Evolutionary conservation across 2,797 vertebrate genomes (phyloP).

Genomic region (Cyprinodon diabolis): DNA sequence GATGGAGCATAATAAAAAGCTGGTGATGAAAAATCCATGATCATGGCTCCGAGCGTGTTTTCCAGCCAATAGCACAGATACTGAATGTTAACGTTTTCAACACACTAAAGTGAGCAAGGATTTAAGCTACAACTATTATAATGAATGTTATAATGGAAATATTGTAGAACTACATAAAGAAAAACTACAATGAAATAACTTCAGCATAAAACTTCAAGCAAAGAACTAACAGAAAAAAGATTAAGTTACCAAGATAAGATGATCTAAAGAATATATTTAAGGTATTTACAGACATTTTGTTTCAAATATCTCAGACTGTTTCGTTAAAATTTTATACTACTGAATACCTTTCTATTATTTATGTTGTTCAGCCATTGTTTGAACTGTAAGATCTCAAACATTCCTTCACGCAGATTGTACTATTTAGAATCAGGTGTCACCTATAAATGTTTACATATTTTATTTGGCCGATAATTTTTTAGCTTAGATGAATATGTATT

Average conservation of each 20-base stretch:
- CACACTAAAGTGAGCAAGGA: neutral
- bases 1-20: constrained; percentile 10
- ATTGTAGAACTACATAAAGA: neutral
- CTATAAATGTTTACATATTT: too few relatives aligned
- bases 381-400: neutral
- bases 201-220: too few relatives aligned
- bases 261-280: neutral
- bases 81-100: neutral
- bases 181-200: neutral
- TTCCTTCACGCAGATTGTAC: neutral
- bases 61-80: neutral
- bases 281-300: neutral
- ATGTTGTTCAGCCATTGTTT: constrained; percentile 3
- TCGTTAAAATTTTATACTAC: too few relatives aligned
- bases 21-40: constrained; percentile 27
- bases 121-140: neutral
- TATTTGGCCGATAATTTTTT: too few relatives aligned
- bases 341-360: neutral
- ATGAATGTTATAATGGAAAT: neutral
- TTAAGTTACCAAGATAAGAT: too few relatives aligned
- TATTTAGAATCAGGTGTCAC: too few relatives aligned
- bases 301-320: neutral
- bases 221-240: too few relatives aligned
- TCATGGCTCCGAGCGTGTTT: constrained; percentile 5
- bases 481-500: too few relatives aligned